A percentile compares a stretch with the other conserved stretches of the same genome.
Conservation (phyloP, 2,797 vertebrate genomes). For the Channa striata region DNA sequence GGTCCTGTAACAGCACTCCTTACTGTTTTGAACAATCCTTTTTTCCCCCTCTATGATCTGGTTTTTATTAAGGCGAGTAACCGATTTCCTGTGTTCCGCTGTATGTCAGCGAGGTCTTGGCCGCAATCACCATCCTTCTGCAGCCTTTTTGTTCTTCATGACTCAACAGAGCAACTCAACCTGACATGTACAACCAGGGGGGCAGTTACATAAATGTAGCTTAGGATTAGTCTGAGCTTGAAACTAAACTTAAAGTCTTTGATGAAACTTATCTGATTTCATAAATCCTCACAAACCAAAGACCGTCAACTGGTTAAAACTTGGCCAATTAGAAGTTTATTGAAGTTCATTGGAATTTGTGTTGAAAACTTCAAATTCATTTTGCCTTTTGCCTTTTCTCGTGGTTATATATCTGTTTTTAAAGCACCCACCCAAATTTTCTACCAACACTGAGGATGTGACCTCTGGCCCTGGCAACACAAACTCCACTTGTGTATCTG, state of each 20-base stretch:
- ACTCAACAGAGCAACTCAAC: conserved; percentile 40
- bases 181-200: conserved; percentile 24
- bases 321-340: too few relatives aligned
- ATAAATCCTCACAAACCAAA: not conserved
- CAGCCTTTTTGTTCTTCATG: conserved; percentile 13
- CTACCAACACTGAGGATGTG: not conserved
- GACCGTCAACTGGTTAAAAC: not conserved
- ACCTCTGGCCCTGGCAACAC: not conserved
- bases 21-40: conserved; percentile 29
- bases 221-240: not conserved
- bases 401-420: too few relatives aligned
- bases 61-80: conserved; percentile 61
- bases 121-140: conserved; percentile 26
- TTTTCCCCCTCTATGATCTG: conserved; percentile 50
- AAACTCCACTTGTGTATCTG: too few relatives aligned
- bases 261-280: not conserved
- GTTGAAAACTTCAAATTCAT: too few relatives aligned
- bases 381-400: too few relatives aligned
- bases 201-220: conserved; percentile 14
- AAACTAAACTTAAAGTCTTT: not conserved
- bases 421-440: not conserved
- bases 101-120: conserved; percentile 47
- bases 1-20: conserved; percentile 46
- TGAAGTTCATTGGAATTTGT: too few relatives aligned
- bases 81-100: conserved; percentile 53